These are phyloP conservation scores for Drosophila quinaria DNA, from an alignment of 2,888 invertebrate genomes.

Conservation along the genomic window DNA sequence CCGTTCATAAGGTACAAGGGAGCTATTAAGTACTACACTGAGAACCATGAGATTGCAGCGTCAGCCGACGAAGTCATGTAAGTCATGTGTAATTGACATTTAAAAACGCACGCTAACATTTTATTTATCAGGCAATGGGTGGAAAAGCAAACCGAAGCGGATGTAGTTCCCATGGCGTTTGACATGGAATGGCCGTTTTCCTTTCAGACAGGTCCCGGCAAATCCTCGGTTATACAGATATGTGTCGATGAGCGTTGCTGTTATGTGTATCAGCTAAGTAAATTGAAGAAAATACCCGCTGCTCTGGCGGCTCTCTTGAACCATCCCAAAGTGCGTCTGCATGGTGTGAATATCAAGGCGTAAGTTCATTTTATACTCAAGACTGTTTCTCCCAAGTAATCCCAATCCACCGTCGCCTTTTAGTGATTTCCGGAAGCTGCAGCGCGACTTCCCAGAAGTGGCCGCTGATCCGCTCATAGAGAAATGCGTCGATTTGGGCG, in stretches of 20 bases:
- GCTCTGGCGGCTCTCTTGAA: conserved; percentile 87
- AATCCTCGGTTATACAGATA: conserved; percentile 88
- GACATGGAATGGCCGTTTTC: conserved; percentile 90
- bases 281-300: conserved; percentile 87
- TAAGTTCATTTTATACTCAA: conserved; percentile 69
- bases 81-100: conserved; percentile 34
- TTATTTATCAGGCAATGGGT: conserved; percentile 81
- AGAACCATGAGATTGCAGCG: conserved; percentile 86
- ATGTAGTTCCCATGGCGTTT: conserved; percentile 87
- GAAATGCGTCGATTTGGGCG: conserved; percentile 88
- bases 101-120: background rate
- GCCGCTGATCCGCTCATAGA: conserved; percentile 87
- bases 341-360: conserved; percentile 89
- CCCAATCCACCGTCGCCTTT: conserved; percentile 39
- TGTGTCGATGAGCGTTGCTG: conserved; percentile 87
- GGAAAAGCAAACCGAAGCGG: conserved; percentile 70
- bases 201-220: conserved; percentile 88
- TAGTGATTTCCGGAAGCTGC: conserved; percentile 88
- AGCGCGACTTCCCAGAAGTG: conserved; percentile 88
- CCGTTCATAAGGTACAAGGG: conserved; percentile 82
- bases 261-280: conserved; percentile 87
- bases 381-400: background rate
- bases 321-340: conserved; percentile 87
- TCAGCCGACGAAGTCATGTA: conserved; percentile 86
- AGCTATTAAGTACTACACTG: conserved; percentile 83